A percentile compares a stretch with the other conserved stretches of the same genome.
These are phyloP conservation scores for Hippolais icterina DNA, from an alignment of 2,113 vertebrate species.

Conservation along the genomic window DNA sequence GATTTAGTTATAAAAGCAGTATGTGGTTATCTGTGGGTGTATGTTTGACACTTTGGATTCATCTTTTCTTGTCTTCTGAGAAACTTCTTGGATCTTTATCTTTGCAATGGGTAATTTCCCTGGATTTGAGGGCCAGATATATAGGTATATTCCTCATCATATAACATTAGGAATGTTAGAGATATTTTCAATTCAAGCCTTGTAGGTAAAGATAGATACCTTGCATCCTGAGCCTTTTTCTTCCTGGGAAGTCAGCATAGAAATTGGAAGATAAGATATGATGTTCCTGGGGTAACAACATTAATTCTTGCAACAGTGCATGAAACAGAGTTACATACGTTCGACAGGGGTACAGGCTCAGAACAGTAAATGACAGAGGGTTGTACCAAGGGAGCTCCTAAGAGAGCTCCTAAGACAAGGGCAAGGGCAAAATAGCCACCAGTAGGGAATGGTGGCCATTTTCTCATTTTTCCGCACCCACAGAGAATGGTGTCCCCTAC, in stretches of 20 bases:
- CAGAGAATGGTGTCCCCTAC: neutral
- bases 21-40: neutral
- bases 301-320: neutral
- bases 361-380: neutral
- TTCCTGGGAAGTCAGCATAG: neutral
- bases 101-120: neutral
- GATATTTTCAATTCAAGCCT: neutral
- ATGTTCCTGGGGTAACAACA: neutral
- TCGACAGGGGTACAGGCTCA: neutral
- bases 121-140: neutral
- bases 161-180: neutral
- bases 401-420: neutral
- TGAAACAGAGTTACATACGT: neutral
- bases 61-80: neutral
- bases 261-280: neutral
- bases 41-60: neutral
- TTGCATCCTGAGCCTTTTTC: neutral
- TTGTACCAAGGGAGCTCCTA: neutral
- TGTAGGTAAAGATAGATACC: neutral
- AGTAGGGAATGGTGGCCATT: neutral
- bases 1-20: neutral
- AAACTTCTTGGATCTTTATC: neutral
- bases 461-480: neutral
- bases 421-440: neutral
- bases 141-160: neutral